Evolutionary conservation across 2,113 vertebrate genomes (phyloP).

Genomic region (Falcunculus frontatus): DNA sequence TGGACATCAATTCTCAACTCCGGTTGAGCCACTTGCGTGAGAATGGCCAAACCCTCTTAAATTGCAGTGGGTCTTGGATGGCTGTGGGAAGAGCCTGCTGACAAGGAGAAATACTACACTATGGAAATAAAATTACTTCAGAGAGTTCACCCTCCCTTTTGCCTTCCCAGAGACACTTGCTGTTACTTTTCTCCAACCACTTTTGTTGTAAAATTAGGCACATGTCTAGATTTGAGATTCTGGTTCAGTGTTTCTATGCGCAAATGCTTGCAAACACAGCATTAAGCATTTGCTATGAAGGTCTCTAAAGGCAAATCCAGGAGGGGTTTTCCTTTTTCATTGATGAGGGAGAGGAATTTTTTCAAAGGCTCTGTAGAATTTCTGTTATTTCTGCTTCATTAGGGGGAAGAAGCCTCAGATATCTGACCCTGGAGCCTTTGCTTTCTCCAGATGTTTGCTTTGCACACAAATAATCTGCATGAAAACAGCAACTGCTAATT

Average conservation of each 20-base stretch:
- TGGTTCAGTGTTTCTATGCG: background rate
- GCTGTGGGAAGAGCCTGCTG: background rate
- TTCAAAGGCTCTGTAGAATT: background rate
- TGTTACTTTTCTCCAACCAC: background rate
- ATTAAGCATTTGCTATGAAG: background rate
- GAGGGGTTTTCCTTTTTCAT: background rate
- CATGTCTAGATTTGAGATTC: background rate
- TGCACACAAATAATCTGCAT: slow-evolving; percentile 65
- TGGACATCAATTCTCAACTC: background rate
- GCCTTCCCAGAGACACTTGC: background rate
- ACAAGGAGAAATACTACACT: background rate
- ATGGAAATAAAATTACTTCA: background rate
- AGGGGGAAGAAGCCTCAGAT: background rate
- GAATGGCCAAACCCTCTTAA: background rate
- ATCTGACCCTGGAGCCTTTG: slow-evolving; percentile 2
- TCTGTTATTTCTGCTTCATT: slow-evolving; percentile 15
- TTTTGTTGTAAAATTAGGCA: background rate
- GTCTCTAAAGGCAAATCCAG: background rate
- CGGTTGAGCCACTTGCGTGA: fast-evolving
- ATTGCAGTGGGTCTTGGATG: background rate
- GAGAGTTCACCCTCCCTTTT: background rate
- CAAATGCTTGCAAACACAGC: background rate
- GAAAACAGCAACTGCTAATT: slow-evolving; percentile 78
- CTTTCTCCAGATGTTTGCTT: slow-evolving; percentile 73
- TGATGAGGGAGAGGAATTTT: background rate